Evolutionary conservation across 2,888 invertebrate species (phyloP).

Genomic region (Parnassius smintheus): DNA sequence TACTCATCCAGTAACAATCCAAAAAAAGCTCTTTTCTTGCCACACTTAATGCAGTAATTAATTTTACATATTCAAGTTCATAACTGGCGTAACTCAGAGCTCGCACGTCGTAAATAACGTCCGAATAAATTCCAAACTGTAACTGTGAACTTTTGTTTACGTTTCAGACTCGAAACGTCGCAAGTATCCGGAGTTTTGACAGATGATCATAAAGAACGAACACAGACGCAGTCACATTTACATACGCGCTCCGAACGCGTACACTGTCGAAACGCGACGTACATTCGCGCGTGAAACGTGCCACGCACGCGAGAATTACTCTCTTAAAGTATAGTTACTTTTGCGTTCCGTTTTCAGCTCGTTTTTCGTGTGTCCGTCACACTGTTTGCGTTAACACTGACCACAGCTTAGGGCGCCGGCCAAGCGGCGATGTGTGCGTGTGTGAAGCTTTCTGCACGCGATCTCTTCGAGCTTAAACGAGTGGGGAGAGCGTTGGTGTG

Average conservation of each 20-base stretch:
- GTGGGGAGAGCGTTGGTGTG: conserved; percentile 71
- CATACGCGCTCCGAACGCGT: conserved; percentile 54
- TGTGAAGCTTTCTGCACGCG: conserved; percentile 80
- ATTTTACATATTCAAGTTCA: conserved; percentile 72
- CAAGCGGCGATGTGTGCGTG: conserved; percentile 71
- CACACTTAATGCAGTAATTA: conserved; percentile 67
- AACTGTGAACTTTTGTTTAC: conserved; percentile 74
- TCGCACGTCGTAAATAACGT: conserved; percentile 66
- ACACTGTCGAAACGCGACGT: conserved; percentile 36
- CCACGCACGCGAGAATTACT: conserved; percentile 45
- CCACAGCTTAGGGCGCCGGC: conserved; percentile 80
- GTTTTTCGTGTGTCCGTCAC: conserved; percentile 81
- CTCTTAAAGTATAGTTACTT: conserved; percentile 58
- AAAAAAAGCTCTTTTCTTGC: conserved; percentile 50
- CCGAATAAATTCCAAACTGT: conserved; percentile 53
- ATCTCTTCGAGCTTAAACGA: conserved; percentile 71
- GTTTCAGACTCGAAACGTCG: conserved; percentile 76
- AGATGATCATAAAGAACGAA: conserved; percentile 72
- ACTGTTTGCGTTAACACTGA: conserved; percentile 81
- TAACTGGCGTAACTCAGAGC: conserved; percentile 64
- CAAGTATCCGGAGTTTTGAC: conserved; percentile 77
- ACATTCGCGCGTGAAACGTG: conserved; percentile 36
- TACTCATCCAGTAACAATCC: conserved; percentile 74
- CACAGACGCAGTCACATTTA: conserved; percentile 70
- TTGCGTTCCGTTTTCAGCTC: conserved; percentile 75